Base-by-base conservation (phyloP, 2,797 vertebrate species). In the Parauchenoglanis ngamensis region DNA sequence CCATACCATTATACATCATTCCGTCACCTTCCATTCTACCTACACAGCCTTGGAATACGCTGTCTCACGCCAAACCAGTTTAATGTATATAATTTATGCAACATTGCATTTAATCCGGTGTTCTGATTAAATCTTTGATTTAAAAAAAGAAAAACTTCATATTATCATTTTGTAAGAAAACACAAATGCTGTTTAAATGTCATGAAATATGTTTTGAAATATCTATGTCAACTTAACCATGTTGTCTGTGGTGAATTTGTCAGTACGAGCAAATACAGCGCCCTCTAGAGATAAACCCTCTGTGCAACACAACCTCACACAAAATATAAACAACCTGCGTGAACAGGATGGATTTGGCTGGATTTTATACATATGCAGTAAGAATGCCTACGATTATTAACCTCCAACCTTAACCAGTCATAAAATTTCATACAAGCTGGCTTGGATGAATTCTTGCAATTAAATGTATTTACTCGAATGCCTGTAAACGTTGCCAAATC, bases 231-330 rank as follows among this genome's bases (percentile, higher is more conserved):
- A 40, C 46, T n/a, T 12, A 35, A 59, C 40, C 40, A 40, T 40
- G 40, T 40, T 40, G 40, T 4, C 40, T 1, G 40, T 40, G 40
- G 54, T 25, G n/a, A 57, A n/a, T 81, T 17, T 63, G 19, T 79
- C 35, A 63, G 67, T 67, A n/a, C n/a, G 28, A 84, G 56, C 52
- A 84, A 61, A 78, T 76, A 76, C 59, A 75, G 85, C 57, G 40
- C 89, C 89, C 81, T 83, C 87, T 86, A 76, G 35, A 84, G 84
- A 13, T 65, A 15, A 57, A 35, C 1, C 17, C 7, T 28, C 44
- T 54, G 35, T 44, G 46, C n/a, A 2, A 6, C 17, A 56, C 52
- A 56, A 56, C n/a, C 49, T 35, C 52, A 31, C n/a, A 54, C 76
- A 79, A 10, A 79, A 59, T 17, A n/a, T 8, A 23, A 1, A 72